Conservation (phyloP, 2,113 vertebrate species). For the Astur gentilis region DNA sequence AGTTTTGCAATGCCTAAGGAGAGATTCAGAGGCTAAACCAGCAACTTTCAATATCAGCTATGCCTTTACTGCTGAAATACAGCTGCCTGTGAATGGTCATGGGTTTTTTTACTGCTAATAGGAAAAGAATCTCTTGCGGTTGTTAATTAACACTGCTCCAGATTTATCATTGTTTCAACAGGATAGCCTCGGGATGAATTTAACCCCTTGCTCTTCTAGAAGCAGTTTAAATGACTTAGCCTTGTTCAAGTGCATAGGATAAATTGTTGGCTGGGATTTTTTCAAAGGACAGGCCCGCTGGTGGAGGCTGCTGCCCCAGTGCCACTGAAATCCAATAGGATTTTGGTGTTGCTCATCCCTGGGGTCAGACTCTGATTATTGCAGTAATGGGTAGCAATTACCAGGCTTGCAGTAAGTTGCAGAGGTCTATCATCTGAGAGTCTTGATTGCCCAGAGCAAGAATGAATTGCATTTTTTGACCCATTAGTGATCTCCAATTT, state of each 20-base stretch:
- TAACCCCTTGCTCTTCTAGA: slow-evolving; percentile 12
- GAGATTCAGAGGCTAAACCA: background rate
- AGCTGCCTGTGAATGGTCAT: background rate
- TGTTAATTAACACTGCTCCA: slow-evolving; percentile 40
- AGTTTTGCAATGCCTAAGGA: background rate
- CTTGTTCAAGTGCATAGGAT: background rate
- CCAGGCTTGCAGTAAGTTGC: background rate
- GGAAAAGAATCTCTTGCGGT: background rate
- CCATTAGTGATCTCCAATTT: slow-evolving; percentile 41
- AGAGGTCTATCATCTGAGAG: slow-evolving; percentile 2
- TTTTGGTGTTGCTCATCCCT: background rate
- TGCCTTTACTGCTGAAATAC: background rate
- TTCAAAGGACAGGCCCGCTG: background rate
- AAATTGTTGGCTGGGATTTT: background rate
- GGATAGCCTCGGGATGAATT: background rate
- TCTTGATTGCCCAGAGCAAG: slow-evolving; percentile 33
- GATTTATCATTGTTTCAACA: slow-evolving; percentile 4
- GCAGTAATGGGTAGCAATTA: slow-evolving; percentile 41
- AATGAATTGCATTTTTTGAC: slow-evolving; percentile 46
- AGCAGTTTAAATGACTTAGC: background rate
- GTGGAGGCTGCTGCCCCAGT: background rate
- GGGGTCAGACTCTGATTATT: slow-evolving; percentile 1
- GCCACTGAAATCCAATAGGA: background rate
- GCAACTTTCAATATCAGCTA: background rate
- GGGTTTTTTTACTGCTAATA: slow-evolving; percentile 20